Evolutionary conservation across 2,797 vertebrate genomes (phyloP), one percentile per base, ranked within the genome.

Genomic region (Clamator glandarius): DNA sequence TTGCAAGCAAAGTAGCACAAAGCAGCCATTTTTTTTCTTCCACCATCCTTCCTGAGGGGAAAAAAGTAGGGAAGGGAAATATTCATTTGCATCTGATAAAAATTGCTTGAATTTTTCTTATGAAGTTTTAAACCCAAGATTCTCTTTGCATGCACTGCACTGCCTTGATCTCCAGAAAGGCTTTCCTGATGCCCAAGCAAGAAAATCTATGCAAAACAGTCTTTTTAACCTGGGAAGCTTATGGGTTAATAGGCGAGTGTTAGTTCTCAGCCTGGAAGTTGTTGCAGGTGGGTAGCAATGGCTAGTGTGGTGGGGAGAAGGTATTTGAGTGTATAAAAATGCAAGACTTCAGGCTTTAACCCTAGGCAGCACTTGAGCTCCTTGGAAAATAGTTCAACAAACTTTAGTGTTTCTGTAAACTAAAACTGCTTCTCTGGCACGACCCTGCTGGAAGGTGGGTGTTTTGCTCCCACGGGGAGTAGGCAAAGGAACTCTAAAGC

Each of bases 1-100:
- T 95, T 91, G 87, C 84, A 89, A 85, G 78, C 86, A 83, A 94
- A 95, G 66, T 72, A 83, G 33, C 28, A 50, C 67, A 88, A 91
- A 90, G 17, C 55, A 88, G 63, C 70, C 63, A 54, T 92, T 84
- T 75, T 39, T 83, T 39, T 83, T 78, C 61, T 89, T 87, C 23
- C 39, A 83, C 12, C n/a, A 51, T 15, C 23, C 24, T 72, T 88
- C 55, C 18, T 1, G 0, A 9, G 29, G 29, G 26, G 29, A 16
- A 11, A 33, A 66, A 16, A 29, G 9, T 28, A 46, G 15, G 19
- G 28, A 4, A 10, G 8, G 26, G 25, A 18, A 24, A 33, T 2
- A 41, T 51, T 78, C 1, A 28, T 82, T 84, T 84, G 6, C 13
- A 18, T 9, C 11, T 78, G 42, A 25, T 64, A 58, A 92, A 87